Evolutionary conservation across 2,113 vertebrate species (phyloP), one percentile per base, ranked within the genome.

Genomic region (Gambusia affinis): DNA sequence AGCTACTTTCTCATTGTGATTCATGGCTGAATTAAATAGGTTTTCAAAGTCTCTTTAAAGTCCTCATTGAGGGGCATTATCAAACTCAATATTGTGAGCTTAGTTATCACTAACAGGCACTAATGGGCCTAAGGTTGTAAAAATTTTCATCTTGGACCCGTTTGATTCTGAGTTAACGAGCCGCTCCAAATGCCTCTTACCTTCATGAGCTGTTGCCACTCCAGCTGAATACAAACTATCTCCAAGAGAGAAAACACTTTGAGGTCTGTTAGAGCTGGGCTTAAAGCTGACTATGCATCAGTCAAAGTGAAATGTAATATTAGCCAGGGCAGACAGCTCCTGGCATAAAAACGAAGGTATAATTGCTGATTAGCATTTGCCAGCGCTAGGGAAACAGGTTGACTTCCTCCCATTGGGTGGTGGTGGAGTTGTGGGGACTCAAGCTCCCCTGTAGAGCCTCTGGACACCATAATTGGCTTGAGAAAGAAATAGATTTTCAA

Each of bases 311-410:
- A 87, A 87, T 68, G 57, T 64, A 78, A 61, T 64, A 79, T 81
- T 76, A 83, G 72, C 82, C 67, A 19, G 8, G 29, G 73, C 67
- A 84, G 71, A 81, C 79, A 68, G 64, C 84, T 79, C 67, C 61
- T 75, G 68, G 72, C 78, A 77, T 22, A 42, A 67, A 83, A 91
- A 78, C 37, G 28, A 84, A 87, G 78, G 76, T 78, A 85, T 91
- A 90, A 90, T 92, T 94, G 87, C 87, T 93, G 86, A 92, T 92
- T 93, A 90, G 85, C 85, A 86, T 87, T 90, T 73, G 68, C 79
- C 73, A 86, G 88, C 83, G 67, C 64, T 70, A 64, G 83, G 72
- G 80, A 70, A 87, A 80, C 82, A 92, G 85, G 85, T 89, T 88
- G 87, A 85, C 70, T 83, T 66, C 63, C 67, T 84, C 79, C 73